Evolutionary conservation across 1,140 invertebrate genomes (phyloP), one percentile per base, ranked within the genome.

Genomic region (Euura lappo): DNA sequence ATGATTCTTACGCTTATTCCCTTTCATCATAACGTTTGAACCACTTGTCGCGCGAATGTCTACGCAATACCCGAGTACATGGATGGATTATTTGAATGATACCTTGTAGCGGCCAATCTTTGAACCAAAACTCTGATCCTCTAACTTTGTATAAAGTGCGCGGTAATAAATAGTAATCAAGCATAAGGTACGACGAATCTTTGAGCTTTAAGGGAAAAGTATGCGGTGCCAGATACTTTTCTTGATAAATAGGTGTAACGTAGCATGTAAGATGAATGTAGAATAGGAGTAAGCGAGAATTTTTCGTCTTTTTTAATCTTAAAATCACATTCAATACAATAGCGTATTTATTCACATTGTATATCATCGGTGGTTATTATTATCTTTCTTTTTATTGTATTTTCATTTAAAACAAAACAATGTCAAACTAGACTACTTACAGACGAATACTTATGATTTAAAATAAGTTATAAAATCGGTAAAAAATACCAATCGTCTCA

Each of bases 81-180:
- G n/a, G 43, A 8, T 45, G 67, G 28, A 64, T 46, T 68, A 70
- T 66, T 47, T 69, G 46, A 44, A 3, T 60, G 51, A 46, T 70
- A 46, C 69, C 28, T 68, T 65, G 42, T 70, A 43, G 13, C 71
- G 72, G 67, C 74, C 67, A 65, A 69, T 72, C 46, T 71, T 72
- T 76, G 8, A 60, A 60, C 13, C 13, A 8, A 28, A 60, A 60
- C 51, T 60, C 51, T 60, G 51, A 11, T n/a, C 28, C 3, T 60
- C 51, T 60, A 60, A 60, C 72, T 79, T 72, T 83, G 77, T 82
- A 83, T 76, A 80, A 79, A 80, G 74, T 42, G 69, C 74, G 72
- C 68, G 73, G 75, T 73, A 71, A 79, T 78, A 78, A 78, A 79
- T 65, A 68, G 10, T 42, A 68, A 68, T 28, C 28, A 28, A 28